Conservation (phyloP, 1,140 invertebrate genomes). For the Thaumatotibia leucotreta region DNA sequence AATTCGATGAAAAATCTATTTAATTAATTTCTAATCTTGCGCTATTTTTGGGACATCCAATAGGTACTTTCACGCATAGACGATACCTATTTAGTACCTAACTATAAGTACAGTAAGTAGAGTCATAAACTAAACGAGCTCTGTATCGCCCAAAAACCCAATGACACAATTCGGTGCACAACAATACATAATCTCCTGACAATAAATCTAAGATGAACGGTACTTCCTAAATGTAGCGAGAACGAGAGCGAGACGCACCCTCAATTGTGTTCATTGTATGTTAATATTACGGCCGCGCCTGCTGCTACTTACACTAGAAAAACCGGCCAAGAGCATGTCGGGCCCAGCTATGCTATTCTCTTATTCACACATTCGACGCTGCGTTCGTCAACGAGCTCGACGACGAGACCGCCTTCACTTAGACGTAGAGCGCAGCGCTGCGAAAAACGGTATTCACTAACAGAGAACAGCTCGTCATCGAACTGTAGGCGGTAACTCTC, state of each 20-base stretch:
- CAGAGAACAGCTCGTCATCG: too few relatives aligned
- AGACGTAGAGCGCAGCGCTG: too few relatives aligned
- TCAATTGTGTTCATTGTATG: conserved; percentile 60
- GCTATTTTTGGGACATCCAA: too few relatives aligned
- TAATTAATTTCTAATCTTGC: too few relatives aligned
- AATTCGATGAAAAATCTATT: too few relatives aligned
- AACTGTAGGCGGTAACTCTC: too few relatives aligned
- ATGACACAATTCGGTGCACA: not conserved
- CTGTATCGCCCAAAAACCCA: conserved; percentile 6
- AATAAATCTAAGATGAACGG: conserved; percentile 49
- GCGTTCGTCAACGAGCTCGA: too few relatives aligned
- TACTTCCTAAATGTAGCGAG: conserved; percentile 59
- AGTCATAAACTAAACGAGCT: not conserved
- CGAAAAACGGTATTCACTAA: too few relatives aligned
- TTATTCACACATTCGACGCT: too few relatives aligned
- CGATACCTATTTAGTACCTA: not conserved
- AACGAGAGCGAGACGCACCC: conserved; percentile 39
- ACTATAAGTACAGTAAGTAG: not conserved
- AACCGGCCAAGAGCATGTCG: not conserved
- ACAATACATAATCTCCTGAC: conserved; percentile 5
- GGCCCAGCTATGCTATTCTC: too few relatives aligned
- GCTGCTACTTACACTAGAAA: conserved; percentile 33
- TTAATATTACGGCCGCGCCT: conserved; percentile 45
- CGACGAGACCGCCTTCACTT: too few relatives aligned
- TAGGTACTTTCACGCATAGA: not conserved